Evolutionary conservation across 1,140 invertebrate genomes (phyloP).

Genomic region (Medauroidea extradentata): DNA sequence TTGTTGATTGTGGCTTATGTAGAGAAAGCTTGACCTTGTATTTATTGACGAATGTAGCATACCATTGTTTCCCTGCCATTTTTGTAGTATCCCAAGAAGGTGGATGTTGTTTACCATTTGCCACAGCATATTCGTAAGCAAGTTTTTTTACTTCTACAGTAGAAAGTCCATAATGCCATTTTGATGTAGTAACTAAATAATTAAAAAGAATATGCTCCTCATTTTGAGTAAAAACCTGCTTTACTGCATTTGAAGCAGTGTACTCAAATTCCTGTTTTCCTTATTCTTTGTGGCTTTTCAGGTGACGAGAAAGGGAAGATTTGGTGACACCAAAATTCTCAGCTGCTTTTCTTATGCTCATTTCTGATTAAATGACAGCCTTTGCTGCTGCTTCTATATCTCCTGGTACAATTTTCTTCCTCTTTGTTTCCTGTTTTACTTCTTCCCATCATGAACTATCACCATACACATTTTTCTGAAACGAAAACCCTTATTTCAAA

Average conservation of each 20-base stretch:
- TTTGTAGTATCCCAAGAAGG: conserved; percentile 27
- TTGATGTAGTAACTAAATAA: conserved; percentile 28
- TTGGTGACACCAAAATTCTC: not conserved
- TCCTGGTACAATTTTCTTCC: not conserved
- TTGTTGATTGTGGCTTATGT: conserved; percentile 12
- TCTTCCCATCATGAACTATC: not conserved
- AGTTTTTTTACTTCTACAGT: conserved; percentile 24
- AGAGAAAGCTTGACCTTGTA: conserved; percentile 28
- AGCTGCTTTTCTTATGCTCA: not conserved
- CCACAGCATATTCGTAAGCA: conserved; percentile 35
- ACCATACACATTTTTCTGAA: too few relatives aligned
- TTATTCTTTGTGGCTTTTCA: not conserved
- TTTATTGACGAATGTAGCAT: conserved; percentile 32
- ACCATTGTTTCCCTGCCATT: conserved; percentile 40
- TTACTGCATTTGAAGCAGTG: not conserved
- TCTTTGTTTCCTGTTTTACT: not conserved
- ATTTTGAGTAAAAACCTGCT: conserved; percentile 13
- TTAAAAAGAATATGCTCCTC: conserved; percentile 19
- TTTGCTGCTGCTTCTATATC: not conserved
- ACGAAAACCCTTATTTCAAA: too few relatives aligned
- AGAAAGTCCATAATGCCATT: conserved; percentile 38
- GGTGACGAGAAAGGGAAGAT: conserved; percentile 1
- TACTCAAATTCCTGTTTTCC: not conserved
- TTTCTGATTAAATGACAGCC: not conserved
- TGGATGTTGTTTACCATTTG: conserved; percentile 26